Evolutionary conservation across 1,140 invertebrate species (phyloP).

Genomic region (Limonius californicus): DNA sequence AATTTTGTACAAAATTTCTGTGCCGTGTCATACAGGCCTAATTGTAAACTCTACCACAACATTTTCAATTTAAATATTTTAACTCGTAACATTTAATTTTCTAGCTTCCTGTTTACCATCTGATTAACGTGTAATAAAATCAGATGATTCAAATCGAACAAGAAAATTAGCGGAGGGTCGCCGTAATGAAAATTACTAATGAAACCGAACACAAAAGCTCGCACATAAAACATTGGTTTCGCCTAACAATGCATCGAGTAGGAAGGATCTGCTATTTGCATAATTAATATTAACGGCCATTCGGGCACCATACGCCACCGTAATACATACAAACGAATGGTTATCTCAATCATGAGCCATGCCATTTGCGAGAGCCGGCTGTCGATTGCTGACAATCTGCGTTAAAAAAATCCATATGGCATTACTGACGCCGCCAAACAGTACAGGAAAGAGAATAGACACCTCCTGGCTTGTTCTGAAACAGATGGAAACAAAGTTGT

Average conservation of each 20-base stretch:
- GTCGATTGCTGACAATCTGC: conserved; percentile 1
- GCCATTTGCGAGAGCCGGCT: background rate
- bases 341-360: background rate
- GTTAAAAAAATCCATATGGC: conserved; percentile 1
- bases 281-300: conserved; percentile 1
- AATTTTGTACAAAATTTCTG: no score
- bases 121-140: background rate
- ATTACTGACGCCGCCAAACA: background rate
- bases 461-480: background rate
- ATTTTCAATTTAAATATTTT: no score
- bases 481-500: conserved; percentile 1
- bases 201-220: no score
- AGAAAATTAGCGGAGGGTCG: no score
- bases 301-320: background rate
- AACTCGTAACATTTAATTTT: no score
- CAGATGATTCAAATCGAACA: no score
- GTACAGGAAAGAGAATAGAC: background rate
- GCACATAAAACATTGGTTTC: background rate
- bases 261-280: background rate
- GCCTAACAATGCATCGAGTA: background rate
- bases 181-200: no score
- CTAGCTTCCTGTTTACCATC: no score
- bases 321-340: background rate
- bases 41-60: no score
- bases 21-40: no score